Conservation (phyloP, 2,113 vertebrate species). For the Zosterops borbonicus region DNA sequence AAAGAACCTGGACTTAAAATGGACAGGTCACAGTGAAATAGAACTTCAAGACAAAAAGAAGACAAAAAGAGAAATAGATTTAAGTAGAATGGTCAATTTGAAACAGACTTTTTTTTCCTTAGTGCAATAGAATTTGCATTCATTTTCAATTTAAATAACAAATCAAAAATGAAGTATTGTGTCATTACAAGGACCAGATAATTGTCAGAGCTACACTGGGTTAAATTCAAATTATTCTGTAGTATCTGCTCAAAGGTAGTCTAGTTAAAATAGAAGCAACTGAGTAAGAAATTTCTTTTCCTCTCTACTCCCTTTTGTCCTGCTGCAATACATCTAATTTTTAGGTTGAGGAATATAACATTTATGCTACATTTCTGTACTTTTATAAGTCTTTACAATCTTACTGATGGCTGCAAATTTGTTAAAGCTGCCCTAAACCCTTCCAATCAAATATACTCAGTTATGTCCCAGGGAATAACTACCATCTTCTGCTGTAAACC, state of each 20-base stretch:
- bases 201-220: neutral
- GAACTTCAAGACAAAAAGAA: neutral
- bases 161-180: neutral
- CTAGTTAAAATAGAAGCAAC: neutral
- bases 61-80: neutral
- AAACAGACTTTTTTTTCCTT: neutral
- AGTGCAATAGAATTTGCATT: neutral
- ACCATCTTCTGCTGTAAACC: neutral
- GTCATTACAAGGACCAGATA: neutral
- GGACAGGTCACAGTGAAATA: neutral
- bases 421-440: neutral
- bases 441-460: neutral
- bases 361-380: neutral
- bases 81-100: neutral
- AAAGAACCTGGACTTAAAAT: neutral
- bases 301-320: neutral
- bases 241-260: neutral
- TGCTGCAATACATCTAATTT: neutral
- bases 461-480: neutral
- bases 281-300: neutral
- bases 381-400: neutral
- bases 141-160: neutral
- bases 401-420: neutral
- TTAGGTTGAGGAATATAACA: neutral
- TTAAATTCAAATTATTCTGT: neutral